Evolutionary conservation across 2,888 invertebrate species (phyloP).

Genomic region (Drosophila pegasa): DNA sequence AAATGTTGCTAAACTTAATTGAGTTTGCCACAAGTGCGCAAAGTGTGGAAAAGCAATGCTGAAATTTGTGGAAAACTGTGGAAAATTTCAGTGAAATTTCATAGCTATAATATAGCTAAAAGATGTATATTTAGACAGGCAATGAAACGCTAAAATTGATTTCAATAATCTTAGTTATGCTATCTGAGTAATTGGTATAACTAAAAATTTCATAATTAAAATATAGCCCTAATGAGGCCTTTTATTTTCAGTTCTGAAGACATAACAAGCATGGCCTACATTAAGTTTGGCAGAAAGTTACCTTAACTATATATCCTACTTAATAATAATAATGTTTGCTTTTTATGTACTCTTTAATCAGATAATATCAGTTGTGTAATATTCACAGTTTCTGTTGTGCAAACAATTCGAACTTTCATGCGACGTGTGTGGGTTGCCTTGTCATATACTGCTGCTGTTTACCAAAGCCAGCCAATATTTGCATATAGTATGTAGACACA

Average conservation of each 20-base stretch:
- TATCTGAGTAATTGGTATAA: not conserved
- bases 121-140: no score
- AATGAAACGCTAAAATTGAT: no score
- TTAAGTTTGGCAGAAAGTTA: no score
- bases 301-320: not conserved
- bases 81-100: not conserved
- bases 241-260: not conserved
- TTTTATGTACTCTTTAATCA: not conserved
- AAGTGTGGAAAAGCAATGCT: slow-evolving; percentile 2
- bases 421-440: slow-evolving; percentile 7
- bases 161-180: not conserved
- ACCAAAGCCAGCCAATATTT: slow-evolving; percentile 33
- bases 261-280: no score
- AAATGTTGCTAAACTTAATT: slow-evolving; percentile 60
- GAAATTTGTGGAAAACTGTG: no score
- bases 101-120: not conserved
- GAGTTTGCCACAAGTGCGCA: slow-evolving; percentile 62
- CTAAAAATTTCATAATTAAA: not conserved
- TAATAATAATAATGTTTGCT: not conserved
- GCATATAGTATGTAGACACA: slow-evolving; percentile 19
- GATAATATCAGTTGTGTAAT: slow-evolving; percentile 19
- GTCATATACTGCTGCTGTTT: slow-evolving; percentile 10
- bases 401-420: slow-evolving; percentile 13
- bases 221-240: not conserved
- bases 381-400: slow-evolving; percentile 28